Base-by-base conservation (phyloP, 2,888 invertebrate genomes). In the Eupithecia exiguata region DNA sequence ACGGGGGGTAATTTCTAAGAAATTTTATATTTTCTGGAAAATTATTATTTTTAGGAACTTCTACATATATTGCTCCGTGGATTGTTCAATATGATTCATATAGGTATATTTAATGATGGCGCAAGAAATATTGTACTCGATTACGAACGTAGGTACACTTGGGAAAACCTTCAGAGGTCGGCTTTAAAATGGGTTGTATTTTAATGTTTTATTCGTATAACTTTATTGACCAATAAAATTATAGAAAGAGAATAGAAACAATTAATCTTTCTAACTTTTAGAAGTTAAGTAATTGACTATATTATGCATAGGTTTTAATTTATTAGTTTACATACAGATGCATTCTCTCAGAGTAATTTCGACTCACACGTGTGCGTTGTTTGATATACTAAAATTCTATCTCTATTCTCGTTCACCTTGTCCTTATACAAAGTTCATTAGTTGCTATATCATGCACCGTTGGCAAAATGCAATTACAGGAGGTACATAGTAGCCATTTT, bases 381-480 rank as follows among this genome's bases (percentile, higher is more conserved):
- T 1, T 49, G n/a, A 49, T 49, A 49, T n/a, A 18, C 2, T 12
- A 21, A 53, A 53, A 5, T 3, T n/a, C 21, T 53, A 40, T 40
- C 40, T 40, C 5, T 40, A 40, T 43, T 66, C 40, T 16, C 12
- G 21, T 40, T 40, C 66, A 38, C 66, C 66, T 21, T 66, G 6
- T 66, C 21, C 40, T 12, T 58, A 21, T 25, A 58, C 58, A 66
- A 40, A 38, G 66, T 38, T 66, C 38, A 66, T 66, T 66, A 66
- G 40, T 21, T 38, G 40, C 38, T 66, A 66, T 40, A 40, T 66
- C 66, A 66, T 66, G 40, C 66, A 16, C 21, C 40, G 40, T 40
- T 5, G 40, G 21, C 66, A 43, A 65, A 65, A 65, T 66, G 40
- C 66, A 66, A 66, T 66, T 43, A 66, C 40, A 66, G 14, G 40